Evolutionary conservation across 2,113 vertebrate genomes (phyloP).

Genomic region (Cavia porcellus): DNA sequence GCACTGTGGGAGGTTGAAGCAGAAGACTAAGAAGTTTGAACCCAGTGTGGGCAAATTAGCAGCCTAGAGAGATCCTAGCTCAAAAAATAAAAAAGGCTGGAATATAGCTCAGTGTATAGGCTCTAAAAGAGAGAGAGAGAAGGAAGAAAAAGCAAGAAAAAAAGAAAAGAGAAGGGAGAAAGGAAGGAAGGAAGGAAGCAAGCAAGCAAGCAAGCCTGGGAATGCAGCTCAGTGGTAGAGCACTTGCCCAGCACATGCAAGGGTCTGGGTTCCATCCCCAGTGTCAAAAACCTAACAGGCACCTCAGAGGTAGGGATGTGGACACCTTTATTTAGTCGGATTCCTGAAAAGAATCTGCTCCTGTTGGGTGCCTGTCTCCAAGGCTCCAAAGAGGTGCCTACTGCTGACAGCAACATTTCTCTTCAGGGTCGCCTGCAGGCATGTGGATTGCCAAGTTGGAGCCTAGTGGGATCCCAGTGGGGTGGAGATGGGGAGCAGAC

Average conservation of each 20-base stretch:
- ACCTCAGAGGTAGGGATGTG: slow-evolving; percentile 19
- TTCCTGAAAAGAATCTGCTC: background rate
- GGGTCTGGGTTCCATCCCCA: background rate
- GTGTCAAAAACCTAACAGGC: background rate
- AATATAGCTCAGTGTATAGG: background rate
- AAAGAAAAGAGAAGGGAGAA: background rate
- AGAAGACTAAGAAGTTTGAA: background rate
- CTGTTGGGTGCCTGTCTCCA: too few relatives aligned
- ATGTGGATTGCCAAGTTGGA: background rate
- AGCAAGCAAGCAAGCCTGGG: background rate
- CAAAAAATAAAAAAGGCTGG: background rate
- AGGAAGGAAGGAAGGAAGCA: background rate
- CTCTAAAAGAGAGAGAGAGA: background rate
- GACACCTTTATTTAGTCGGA: background rate
- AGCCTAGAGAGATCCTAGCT: background rate
- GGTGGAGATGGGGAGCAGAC: background rate
- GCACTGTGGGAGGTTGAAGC: background rate
- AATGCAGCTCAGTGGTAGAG: background rate
- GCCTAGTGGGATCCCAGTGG: background rate
- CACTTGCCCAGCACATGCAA: background rate
- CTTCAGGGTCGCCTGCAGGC: background rate
- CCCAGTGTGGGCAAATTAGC: background rate
- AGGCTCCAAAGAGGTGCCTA: background rate
- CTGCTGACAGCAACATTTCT: background rate
- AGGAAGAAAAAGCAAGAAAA: too few relatives aligned